phyloP scores from a whole-genome alignment of 2,888 invertebrate genomes.

The Noctua janthina region DNA sequence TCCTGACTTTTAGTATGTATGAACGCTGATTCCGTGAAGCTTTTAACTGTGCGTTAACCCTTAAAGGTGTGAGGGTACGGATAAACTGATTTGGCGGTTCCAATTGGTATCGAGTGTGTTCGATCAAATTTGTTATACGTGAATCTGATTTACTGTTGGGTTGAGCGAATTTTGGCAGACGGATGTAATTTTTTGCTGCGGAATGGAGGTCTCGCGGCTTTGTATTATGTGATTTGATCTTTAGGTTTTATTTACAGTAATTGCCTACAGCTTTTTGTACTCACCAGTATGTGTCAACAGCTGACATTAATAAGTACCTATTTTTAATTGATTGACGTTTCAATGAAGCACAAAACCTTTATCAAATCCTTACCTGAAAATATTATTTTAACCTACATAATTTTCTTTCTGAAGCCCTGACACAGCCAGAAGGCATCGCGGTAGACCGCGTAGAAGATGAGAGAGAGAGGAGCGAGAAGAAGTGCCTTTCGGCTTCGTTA shows the following conservation, averaged over 20 bases:
- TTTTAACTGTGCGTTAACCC: background rate
- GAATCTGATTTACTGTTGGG: conserved; percentile 44
- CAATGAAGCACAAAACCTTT: background rate
- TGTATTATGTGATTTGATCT: background rate
- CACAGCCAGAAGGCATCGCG: too few relatives aligned
- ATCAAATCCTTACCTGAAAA: background rate
- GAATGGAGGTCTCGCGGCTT: background rate
- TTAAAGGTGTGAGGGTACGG: conserved; percentile 42
- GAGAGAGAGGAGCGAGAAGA: too few relatives aligned
- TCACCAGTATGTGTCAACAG: background rate
- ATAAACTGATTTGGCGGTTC: conserved; percentile 62
- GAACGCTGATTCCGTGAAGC: background rate
- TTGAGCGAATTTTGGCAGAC: conserved; percentile 39
- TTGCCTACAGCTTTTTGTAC: background rate
- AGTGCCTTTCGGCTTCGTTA: too few relatives aligned
- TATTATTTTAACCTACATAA: background rate
- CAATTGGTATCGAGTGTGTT: conserved; percentile 59
- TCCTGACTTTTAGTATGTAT: background rate
- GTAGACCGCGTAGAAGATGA: too few relatives aligned
- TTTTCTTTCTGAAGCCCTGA: too few relatives aligned
- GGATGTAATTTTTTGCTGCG: conserved; percentile 27
- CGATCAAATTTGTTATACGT: conserved; percentile 57
- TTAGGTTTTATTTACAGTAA: background rate
- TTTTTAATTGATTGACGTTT: background rate
- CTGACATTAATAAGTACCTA: background rate